Evolutionary conservation across 53 echinoderm and acorn worm species (phyloP), one percentile per base, ranked within the genome.

Genomic region (Paracentrotus lividus): DNA sequence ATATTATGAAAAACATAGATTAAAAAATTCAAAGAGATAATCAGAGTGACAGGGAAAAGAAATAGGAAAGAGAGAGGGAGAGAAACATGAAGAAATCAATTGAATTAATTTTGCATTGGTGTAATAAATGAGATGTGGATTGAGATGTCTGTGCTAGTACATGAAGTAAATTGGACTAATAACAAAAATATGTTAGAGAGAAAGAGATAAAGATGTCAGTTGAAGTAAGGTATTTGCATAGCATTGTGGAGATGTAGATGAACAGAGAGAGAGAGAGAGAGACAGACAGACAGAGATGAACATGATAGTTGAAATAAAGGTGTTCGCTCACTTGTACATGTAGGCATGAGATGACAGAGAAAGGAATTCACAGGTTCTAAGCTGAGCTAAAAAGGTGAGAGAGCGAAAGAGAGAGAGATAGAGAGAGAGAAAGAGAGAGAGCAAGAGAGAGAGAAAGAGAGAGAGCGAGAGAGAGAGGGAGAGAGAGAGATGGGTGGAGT

Each of bases 401-500:
- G n/a, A n/a, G n/a, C n/a, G n/a, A n/a, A n/a, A n/a, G n/a, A n/a
- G n/a, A n/a, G n/a, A n/a, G n/a, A n/a, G n/a, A n/a, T n/a, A n/a
- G 13, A 61, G 3, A 9, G 76, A 38, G 12, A 75, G 31, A 75
- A 16, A 75, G 76, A 75, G 0, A 69, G 42, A 78, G 13, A 78
- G 78, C n/a, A n/a, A 12, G 8, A 78, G 43, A 81, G 47, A 45
- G 42, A 81, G 42, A 84, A 27, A 77, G 77, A 77, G 42, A 77
- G 85, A 84, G 51, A 84, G 85, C 24, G 85, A 84, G 85, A 84
- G 29, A 49, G 27, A 84, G 29, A 49, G 51, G 49, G 85, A 84
- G 85, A 49, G 57, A 51, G 12, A 51, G 51, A 12, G 12, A 51
- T 51, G 51, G 21, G 57, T 20, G 57, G 57, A 57, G n/a, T n/a